Conservation (phyloP, 2,113 vertebrate genomes). For the Phrynocephalus versicolor region DNA sequence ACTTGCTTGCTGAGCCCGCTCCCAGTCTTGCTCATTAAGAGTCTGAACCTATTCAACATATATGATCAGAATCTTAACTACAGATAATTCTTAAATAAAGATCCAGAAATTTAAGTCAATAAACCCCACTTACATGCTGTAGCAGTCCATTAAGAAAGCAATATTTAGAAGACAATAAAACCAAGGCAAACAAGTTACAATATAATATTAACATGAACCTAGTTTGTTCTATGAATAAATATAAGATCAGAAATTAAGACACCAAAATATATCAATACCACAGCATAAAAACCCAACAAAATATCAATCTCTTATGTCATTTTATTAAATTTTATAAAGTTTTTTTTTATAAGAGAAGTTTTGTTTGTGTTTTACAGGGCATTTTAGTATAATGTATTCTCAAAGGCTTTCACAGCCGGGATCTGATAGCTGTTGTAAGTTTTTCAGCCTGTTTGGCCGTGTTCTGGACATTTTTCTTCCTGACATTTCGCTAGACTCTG, state of each 20-base stretch:
- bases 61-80: not conserved
- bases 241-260: not conserved
- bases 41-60: slow-evolving; percentile 86
- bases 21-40: slow-evolving; percentile 97
- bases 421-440: too few relatives aligned
- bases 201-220: not conserved
- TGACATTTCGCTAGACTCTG: too few relatives aligned
- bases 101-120: not conserved
- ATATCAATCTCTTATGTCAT: not conserved
- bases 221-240: not conserved
- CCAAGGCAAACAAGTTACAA: slow-evolving; percentile 5
- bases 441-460: too few relatives aligned
- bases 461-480: too few relatives aligned
- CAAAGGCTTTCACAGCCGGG: too few relatives aligned
- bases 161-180: slow-evolving; percentile 45
- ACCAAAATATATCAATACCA: not conserved
- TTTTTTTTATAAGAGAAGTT: not conserved
- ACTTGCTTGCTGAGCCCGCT: slow-evolving; percentile 94
- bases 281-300: not conserved
- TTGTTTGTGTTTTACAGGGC: not conserved
- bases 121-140: slow-evolving; percentile 74
- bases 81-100: not conserved
- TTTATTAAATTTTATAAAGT: not conserved
- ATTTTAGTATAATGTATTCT: too few relatives aligned
- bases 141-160: slow-evolving; percentile 69